Percentiles rank a stretch among this genome's conserved stretches.
Conservation (phyloP, 1,140 invertebrate species). For the Hesperophylax magnus region DNA sequence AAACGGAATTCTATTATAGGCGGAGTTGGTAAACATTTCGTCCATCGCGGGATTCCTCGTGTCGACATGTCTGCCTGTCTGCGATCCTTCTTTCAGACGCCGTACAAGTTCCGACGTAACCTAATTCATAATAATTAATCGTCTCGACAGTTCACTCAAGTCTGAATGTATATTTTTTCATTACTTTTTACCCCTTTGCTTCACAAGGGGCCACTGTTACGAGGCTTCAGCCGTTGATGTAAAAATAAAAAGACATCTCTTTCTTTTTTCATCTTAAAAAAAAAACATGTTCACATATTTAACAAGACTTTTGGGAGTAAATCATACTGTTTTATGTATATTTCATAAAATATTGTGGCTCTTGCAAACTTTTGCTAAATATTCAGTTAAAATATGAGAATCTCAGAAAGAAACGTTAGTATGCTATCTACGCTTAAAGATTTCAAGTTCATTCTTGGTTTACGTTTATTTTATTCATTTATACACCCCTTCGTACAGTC, state of each 20-base stretch:
- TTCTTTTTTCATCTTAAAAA: too few relatives aligned
- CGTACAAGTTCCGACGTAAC: conserved; percentile 11
- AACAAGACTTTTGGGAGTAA: conserved; percentile 6
- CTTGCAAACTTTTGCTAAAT: conserved; percentile 3
- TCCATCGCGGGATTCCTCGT: conserved; percentile 13
- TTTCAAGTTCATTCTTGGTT: conserved; percentile 18
- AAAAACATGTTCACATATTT: too few relatives aligned
- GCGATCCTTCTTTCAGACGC: conserved; percentile 20
- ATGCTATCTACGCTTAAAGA: background rate
- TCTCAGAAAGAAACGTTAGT: background rate
- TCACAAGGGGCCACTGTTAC: too few relatives aligned
- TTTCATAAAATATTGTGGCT: background rate
- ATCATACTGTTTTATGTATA: background rate
- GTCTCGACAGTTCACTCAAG: background rate
- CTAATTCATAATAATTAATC: conserved; percentile 27
- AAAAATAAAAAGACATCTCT: too few relatives aligned
- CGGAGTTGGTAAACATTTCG: conserved; percentile 9
- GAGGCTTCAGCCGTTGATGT: too few relatives aligned
- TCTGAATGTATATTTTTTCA: background rate
- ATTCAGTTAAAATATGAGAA: background rate
- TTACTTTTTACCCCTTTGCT: too few relatives aligned
- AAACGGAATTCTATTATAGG: background rate
- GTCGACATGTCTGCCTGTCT: conserved; percentile 15
- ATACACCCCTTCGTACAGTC: conserved; percentile 28
- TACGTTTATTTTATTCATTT: conserved; percentile 39